Evolutionary conservation across 2,797 vertebrate genomes (phyloP).

Genomic region (Pristis pectinata): DNA sequence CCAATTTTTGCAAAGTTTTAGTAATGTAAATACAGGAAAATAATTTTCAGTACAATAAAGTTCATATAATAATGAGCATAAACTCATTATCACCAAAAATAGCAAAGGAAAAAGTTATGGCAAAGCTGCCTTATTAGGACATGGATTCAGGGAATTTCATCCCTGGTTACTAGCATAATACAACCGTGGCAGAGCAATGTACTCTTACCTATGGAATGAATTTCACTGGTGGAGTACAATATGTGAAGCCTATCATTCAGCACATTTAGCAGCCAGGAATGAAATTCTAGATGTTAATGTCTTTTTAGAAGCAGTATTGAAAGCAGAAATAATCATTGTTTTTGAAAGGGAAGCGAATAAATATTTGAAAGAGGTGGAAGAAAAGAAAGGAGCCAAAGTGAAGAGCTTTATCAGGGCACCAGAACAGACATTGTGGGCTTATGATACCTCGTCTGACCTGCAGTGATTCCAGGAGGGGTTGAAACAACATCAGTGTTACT

Average conservation of each 20-base stretch:
- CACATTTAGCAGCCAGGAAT: no score
- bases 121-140: background rate
- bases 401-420: background rate
- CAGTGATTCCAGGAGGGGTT: background rate
- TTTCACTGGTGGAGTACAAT: no score
- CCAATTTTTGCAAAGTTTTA: background rate
- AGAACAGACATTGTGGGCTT: background rate
- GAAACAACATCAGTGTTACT: background rate
- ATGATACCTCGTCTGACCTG: background rate
- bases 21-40: background rate
- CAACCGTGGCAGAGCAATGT: no score
- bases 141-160: no score
- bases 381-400: background rate
- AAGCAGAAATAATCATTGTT: background rate
- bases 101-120: background rate
- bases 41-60: background rate
- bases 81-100: background rate
- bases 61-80: background rate
- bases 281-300: background rate
- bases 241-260: no score
- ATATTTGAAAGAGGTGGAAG: background rate
- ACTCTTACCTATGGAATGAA: no score
- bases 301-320: background rate
- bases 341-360: background rate
- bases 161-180: no score